Base-by-base conservation (phyloP, 2,888 invertebrate species). In the Drosophila ustulata region DNA sequence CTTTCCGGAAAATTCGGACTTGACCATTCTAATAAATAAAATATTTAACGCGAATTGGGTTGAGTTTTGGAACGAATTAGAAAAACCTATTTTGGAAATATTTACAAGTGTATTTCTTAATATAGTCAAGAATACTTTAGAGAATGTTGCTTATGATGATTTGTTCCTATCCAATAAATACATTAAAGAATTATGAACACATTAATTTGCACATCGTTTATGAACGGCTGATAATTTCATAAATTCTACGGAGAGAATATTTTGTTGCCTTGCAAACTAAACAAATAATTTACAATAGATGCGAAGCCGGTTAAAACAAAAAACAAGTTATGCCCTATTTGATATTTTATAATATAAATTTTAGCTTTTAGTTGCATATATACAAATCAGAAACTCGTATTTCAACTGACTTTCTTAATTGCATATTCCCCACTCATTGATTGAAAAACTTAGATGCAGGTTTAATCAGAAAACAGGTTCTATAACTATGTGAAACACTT, bases 11-110 rank as follows among this genome's bases (percentile, higher is more conserved):
- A 81, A 82, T 25, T 67, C 59, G 13, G 86, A 81, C 28, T 39
- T 81, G 26, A 85, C 70, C 1, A 55, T 82, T 26, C 53, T 62
- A 0, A 23, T 85, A 0, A 85, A 82, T 52, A 82, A 65, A 28
- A 37, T 71, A 13, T 79, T 85, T 7, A 65, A 85, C 49, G 59
- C 51, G 2, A 81, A 81, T 45, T 81, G 86, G 80, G 64, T 85
- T 7, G 73, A 68, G 46, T 85, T 81, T 59, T 81, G 80, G 82
- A 85, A 81, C 51, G 86, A 81, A 25, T 18, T 82, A 7, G 80
- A 85, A 52, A 73, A 80, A 9, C 55, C 86, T 2, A 80, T 86
- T 23, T 47, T 80, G 34, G 53, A 58, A 2, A 30, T 80, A 37
- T 82, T 86, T 7, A 67, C 56, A 6, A 56, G 71, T 8, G 80